Evolutionary conservation across 2,113 vertebrate genomes (phyloP).

Genomic region (Malurus melanocephalus): DNA sequence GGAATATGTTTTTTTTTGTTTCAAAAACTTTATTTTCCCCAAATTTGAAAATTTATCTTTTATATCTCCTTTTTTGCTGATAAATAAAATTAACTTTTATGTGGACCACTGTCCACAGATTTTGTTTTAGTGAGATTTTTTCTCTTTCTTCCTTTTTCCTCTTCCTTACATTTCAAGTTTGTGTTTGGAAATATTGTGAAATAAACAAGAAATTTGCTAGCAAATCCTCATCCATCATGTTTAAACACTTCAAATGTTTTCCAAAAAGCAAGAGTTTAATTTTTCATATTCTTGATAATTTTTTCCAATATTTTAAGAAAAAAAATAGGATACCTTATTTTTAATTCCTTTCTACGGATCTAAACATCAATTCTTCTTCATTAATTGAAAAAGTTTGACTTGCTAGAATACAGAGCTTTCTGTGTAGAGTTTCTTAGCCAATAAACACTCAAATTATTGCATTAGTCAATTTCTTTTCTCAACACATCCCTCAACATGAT

Average conservation of each 20-base stretch:
- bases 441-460: not conserved
- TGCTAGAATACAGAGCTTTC: not conserved
- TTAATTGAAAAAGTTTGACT: not conserved
- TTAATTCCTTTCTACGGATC: not conserved
- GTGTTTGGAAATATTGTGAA: not conserved
- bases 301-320: not conserved
- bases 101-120: too few species aligned
- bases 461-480: not conserved
- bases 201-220: not conserved
- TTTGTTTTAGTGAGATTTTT: fast-evolving
- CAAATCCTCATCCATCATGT: not conserved
- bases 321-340: not conserved
- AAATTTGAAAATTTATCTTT: not conserved
- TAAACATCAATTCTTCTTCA: not conserved
- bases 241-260: not conserved
- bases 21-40: not conserved
- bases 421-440: not conserved
- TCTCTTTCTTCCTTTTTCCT: fast-evolving
- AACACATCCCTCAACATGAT: not conserved
- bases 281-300: not conserved
- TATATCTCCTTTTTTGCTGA: fast-evolving
- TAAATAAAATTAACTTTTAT: not conserved
- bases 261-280: not conserved
- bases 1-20: not conserved
- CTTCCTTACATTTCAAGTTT: not conserved